Conservation (phyloP, 2,888 invertebrate species). For the Nezara viridula region DNA sequence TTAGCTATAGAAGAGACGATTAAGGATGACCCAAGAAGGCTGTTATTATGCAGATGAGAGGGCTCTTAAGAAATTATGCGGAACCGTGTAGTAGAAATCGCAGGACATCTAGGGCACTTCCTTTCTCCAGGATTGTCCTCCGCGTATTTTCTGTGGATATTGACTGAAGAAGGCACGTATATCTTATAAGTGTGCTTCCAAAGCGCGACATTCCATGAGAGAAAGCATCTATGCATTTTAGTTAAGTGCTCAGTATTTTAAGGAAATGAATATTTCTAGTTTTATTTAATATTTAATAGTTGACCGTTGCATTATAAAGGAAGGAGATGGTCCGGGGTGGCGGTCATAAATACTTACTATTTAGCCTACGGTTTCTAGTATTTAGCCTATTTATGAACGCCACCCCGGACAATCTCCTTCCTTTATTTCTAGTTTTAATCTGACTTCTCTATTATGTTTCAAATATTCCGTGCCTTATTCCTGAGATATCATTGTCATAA, state of each 20-base stretch:
- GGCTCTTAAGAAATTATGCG: neutral
- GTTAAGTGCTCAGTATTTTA: neutral
- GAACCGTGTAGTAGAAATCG: neutral
- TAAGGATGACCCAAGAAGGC: conserved; percentile 17
- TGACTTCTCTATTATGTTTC: too few species aligned
- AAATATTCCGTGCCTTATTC: too few species aligned
- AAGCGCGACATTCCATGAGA: neutral
- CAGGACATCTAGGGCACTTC: neutral
- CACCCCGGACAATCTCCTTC: too few species aligned
- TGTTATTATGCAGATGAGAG: neutral
- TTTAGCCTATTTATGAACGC: too few species aligned
- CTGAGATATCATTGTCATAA: too few species aligned
- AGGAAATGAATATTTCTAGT: neutral
- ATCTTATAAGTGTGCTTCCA: neutral
- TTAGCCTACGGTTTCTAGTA: too few species aligned
- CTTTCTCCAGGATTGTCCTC: conserved; percentile 22
- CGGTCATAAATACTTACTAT: too few species aligned
- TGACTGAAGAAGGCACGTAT: neutral
- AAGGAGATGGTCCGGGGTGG: too few species aligned
- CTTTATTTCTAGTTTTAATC: too few species aligned
- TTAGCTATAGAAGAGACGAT: neutral
- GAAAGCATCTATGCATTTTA: neutral
- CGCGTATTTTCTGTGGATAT: neutral
- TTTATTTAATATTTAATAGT: too few species aligned
- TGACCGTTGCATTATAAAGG: too few species aligned